A percentile compares a stretch with the other conserved stretches of the same genome.
Conservation (phyloP, 2,113 vertebrate species). For the Syngnathus floridae region DNA sequence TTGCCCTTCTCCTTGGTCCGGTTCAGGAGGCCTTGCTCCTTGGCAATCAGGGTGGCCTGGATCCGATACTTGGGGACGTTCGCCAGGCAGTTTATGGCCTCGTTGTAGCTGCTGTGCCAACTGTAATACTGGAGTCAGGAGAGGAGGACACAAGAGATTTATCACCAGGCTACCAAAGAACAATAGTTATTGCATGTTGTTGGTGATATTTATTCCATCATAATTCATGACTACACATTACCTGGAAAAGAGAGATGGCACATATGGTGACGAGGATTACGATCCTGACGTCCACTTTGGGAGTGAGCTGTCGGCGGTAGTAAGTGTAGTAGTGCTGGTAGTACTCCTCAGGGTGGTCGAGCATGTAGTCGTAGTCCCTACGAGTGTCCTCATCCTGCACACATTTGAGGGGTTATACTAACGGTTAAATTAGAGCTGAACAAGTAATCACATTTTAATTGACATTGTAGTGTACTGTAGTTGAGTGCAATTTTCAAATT, state of each 20-base stretch:
- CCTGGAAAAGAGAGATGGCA: constrained; percentile 91
- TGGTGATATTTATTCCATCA: no score
- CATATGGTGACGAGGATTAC: constrained; percentile 89
- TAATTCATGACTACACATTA: constrained; percentile 33
- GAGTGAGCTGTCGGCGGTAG: constrained; percentile 83
- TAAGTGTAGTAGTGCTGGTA: constrained; percentile 96
- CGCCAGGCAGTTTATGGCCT: constrained; percentile 90
- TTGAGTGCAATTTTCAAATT: no score
- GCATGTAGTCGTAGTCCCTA: constrained; percentile 94
- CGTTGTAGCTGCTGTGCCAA: constrained; percentile 97
- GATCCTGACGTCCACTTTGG: constrained; percentile 86
- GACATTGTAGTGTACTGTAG: no score
- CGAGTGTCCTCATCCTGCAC: constrained; percentile 89
- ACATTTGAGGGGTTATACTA: neutral
- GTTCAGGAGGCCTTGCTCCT: constrained; percentile 89
- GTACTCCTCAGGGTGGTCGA: constrained; percentile 94
- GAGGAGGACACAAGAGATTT: neutral
- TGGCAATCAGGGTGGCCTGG: constrained; percentile 89
- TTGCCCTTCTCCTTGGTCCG: constrained; percentile 89
- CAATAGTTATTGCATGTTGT: neutral
- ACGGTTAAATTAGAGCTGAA: no score
- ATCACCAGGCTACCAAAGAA: neutral
- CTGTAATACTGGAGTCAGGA: constrained; percentile 83
- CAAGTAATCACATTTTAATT: no score
- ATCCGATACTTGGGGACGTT: constrained; percentile 94